Base-by-base conservation (phyloP, 2,797 vertebrate species). In the Odontamblyopus lacepedii region DNA sequence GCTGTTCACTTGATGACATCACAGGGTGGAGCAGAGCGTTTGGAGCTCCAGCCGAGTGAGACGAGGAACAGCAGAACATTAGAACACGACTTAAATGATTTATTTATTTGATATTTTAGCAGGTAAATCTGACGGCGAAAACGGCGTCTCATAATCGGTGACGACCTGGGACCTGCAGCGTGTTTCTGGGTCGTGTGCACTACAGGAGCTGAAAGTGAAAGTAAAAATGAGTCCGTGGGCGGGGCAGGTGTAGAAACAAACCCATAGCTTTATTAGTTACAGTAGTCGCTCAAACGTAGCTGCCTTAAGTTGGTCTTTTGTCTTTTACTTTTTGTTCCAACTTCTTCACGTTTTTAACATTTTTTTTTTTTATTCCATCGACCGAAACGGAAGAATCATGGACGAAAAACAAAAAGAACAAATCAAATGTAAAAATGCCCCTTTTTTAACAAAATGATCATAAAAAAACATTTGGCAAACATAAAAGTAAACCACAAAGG, bases 271-370 rank as follows among this genome's bases (percentile, higher is more conserved):
- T 94, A 94, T 95, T 94, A 84, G 82, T 91, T 93, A 94, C 93
- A 94, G 93, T 94, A 93, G 93, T 95, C 91, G 92, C 93, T 94
- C 91, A 83, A 90, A 90, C 88, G 89, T 95, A 95, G 94, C 94
- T 95, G 94, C 94, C 94, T 93, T 80, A 88, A 93, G 91, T 91
- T 90, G 87, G 76, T 89, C 83, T 90, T 92, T 89, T 82, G 78
- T 89, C 81, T 83, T 85, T 83, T 78, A 86, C 81, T 74, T 81
- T 85, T 88, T 85, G 71, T 89, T 89, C 86, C 78, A 87, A 81
- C 78, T 74, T 88, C 87, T 88, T 89, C 87, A 87, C 89, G 78
- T 74, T 85, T 90, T 87, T 88, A 85, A 85, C 88, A 77, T 72
- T 85, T 90, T 88, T 83, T 70, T 86, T 72, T 87, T 87, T 66